Percentiles rank a stretch among this genome's conserved stretches.
Evolutionary conservation across 2,888 invertebrate genomes (phyloP).

Genomic region (Ceriagrion tenellum): DNA sequence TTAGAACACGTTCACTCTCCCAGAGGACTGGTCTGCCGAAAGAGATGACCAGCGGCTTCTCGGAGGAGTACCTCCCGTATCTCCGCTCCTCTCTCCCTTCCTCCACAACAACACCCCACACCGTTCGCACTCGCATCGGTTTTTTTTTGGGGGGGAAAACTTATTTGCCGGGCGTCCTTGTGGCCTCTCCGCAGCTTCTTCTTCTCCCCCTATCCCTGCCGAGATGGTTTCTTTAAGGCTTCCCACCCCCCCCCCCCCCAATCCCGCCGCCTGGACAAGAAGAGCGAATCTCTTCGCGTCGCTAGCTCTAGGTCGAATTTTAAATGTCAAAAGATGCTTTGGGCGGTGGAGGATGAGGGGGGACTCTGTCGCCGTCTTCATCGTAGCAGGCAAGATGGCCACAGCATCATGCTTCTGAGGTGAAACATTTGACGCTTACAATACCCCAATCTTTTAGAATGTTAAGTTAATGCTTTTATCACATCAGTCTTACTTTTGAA

Average conservation of each 20-base stretch:
- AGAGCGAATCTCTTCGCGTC: not conserved
- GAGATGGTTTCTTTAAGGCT: not conserved
- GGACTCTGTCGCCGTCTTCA: not conserved
- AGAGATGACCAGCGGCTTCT: constrained; percentile 9
- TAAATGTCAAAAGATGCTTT: not conserved
- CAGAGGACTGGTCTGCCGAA: not conserved
- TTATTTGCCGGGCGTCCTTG: constrained; percentile 20
- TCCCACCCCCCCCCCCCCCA: not conserved
- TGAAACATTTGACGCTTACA: not conserved
- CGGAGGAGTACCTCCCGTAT: not conserved
- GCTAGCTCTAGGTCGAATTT: constrained; percentile 13
- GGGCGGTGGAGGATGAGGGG: not conserved
- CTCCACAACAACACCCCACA: not conserved
- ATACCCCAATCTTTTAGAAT: too few relatives aligned
- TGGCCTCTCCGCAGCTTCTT: not conserved
- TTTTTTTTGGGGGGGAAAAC: not conserved
- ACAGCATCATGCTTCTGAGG: not conserved
- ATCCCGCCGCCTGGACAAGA: not conserved
- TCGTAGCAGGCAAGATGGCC: not conserved
- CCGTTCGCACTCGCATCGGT: not conserved
- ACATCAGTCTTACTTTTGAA: too few relatives aligned
- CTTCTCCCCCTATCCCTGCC: not conserved
- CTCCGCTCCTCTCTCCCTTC: not conserved
- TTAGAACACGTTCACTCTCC: not conserved
- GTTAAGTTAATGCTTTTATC: too few relatives aligned